Conservation (phyloP, 2,888 invertebrate genomes). For the Cheilosia scutellata region DNA sequence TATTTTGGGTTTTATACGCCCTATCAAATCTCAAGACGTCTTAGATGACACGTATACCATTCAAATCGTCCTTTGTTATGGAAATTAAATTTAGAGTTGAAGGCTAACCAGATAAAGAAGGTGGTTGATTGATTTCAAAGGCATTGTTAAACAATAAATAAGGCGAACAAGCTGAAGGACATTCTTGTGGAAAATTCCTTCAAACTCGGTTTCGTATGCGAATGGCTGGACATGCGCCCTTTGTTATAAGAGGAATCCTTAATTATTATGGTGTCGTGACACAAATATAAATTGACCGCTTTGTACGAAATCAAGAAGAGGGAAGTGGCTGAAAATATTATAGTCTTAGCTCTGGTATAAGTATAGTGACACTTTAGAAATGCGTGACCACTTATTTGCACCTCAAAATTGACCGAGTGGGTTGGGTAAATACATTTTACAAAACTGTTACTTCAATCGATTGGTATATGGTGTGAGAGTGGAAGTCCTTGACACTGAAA, state of each 20-base stretch:
- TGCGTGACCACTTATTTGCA: slow-evolving; percentile 65
- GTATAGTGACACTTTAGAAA: slow-evolving; percentile 24
- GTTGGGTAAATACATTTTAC: slow-evolving; percentile 45
- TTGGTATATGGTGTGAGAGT: not conserved
- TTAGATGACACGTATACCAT: not conserved
- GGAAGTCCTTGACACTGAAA: slow-evolving; percentile 60
- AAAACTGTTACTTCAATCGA: slow-evolving; percentile 5
- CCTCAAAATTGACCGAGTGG: slow-evolving; percentile 43
- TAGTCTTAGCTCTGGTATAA: not conserved
- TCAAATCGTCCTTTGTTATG: slow-evolving; percentile 27
- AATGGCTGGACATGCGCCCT: not conserved
- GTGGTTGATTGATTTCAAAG: slow-evolving; percentile 60
- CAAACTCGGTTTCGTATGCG: slow-evolving; percentile 12
- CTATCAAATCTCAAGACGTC: not conserved
- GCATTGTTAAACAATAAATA: slow-evolving; percentile 21
- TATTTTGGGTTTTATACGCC: slow-evolving; percentile 30
- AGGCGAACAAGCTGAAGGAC: slow-evolving; percentile 23
- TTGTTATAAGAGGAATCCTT: slow-evolving; percentile 13
- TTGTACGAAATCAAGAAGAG: slow-evolving; percentile 37
- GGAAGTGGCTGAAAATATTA: not conserved
- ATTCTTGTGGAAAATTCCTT: slow-evolving; percentile 32
- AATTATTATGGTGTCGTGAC: slow-evolving; percentile 66
- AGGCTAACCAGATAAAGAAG: slow-evolving; percentile 33
- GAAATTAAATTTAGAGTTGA: slow-evolving; percentile 34
- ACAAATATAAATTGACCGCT: slow-evolving; percentile 53